These are phyloP conservation scores for Pipistrellus pygmaeus DNA, from an alignment of 2,797 vertebrate species.

Conservation along the genomic window DNA sequence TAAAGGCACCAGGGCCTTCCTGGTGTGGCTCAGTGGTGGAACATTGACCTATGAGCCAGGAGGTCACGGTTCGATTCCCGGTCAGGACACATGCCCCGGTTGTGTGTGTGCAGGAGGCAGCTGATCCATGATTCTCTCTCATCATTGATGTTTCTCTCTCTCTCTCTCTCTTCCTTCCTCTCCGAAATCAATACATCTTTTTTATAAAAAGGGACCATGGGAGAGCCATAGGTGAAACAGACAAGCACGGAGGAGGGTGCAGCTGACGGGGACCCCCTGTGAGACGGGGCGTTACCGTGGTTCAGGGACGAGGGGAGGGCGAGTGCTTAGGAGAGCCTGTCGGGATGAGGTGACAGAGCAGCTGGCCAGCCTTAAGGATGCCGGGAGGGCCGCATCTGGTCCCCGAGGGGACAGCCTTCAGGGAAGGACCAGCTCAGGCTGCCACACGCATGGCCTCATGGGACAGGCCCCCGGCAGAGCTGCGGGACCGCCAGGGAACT, in stretches of 20 bases:
- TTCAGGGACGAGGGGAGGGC: neutral
- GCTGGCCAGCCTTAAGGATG: too few species aligned
- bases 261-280: neutral
- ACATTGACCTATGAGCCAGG: too few species aligned
- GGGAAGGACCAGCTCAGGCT: neutral
- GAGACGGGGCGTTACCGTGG: neutral
- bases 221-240: neutral
- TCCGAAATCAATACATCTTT: too few species aligned
- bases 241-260: neutral
- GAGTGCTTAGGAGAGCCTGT: neutral
- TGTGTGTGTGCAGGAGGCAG: too few species aligned
- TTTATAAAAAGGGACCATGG: neutral
- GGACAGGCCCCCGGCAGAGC: neutral
- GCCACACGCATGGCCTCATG: rapidly evolving
- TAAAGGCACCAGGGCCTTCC: neutral
- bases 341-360: neutral
- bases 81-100: too few species aligned
- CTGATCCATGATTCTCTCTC: too few species aligned
- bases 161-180: too few species aligned
- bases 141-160: too few species aligned
- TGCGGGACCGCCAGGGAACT: neutral
- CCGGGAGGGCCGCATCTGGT: too few species aligned
- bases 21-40: too few species aligned
- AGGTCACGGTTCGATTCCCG: too few species aligned
- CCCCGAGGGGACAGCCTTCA: neutral